Conservation (phyloP, 1,140 invertebrate species). For the Drosophila neocordata region DNA sequence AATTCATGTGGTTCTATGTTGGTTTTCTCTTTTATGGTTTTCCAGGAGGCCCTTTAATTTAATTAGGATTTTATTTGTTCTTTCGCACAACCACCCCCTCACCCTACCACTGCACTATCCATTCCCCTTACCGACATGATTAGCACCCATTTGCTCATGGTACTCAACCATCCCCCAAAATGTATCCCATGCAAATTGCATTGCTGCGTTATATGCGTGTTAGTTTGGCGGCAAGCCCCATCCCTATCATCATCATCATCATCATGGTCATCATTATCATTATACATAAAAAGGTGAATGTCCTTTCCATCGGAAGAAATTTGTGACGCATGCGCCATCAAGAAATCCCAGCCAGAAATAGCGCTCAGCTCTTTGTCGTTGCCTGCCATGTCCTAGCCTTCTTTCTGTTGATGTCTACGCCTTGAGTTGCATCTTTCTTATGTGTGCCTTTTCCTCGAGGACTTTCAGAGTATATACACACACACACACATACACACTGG, state of each 20-base stretch:
- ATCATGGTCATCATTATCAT: neutral
- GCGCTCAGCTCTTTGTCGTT: slow-evolving; percentile 11
- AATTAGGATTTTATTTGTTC: slow-evolving; percentile 50
- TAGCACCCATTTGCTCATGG: too few species aligned
- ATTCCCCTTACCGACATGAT: neutral
- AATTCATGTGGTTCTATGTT: neutral
- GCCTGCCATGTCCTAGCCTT: neutral
- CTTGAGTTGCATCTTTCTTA: slow-evolving; percentile 17
- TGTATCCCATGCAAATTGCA: neutral
- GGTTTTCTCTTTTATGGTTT: slow-evolving; percentile 3
- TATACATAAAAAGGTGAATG: slow-evolving; percentile 23
- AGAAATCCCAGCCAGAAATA: slow-evolving; percentile 20
- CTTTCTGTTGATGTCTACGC: slow-evolving; percentile 15
- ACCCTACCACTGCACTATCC: neutral
- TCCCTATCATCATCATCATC: neutral
- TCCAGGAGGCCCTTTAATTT: slow-evolving; percentile 39
- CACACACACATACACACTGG: neutral
- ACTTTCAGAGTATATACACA: slow-evolving; percentile 10
- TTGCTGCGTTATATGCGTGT: slow-evolving; percentile 6
- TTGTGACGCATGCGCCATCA: slow-evolving; percentile 19
- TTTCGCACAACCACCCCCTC: too few species aligned
- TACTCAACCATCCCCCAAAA: neutral
- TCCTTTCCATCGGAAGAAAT: slow-evolving; percentile 17
- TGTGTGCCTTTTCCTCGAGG: slow-evolving; percentile 6
- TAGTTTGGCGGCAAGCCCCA: neutral